Evolutionary conservation across 64 coral and sea anemone species (phyloP), one percentile per base, ranked within the genome.

Genomic region (Acropora yongei): DNA sequence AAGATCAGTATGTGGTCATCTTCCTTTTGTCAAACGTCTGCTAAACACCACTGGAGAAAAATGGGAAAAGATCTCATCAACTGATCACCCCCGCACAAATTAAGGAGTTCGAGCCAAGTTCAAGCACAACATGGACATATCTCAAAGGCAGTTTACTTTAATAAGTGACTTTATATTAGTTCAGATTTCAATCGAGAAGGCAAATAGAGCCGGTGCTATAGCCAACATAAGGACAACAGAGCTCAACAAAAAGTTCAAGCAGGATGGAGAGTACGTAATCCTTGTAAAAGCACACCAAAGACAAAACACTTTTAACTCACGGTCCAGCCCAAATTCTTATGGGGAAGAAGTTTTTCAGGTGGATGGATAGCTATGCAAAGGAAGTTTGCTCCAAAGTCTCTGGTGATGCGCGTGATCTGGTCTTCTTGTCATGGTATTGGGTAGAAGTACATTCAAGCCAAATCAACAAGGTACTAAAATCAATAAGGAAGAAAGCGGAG

Each of bases 171-270:
- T 88, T 75, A 42, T 93, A 45, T 0, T 76, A 40, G 78, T 68
- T 79, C 5, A 93, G 79, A 93, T 93, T 14, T 74, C 78, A 19
- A 88, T 93, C 9, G 77, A 88, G 86, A 93, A 89, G 7, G 86
- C 92, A n/a, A 72, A 74, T 66, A 88, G 84, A 74, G 61, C 84
- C 14, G 84, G 84, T 10, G 84, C 61, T 17, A 60, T 93, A 40
- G 77, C 76, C 12, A 93, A 93, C 50, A 66, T 93, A 47, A 93
- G 5, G 67, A 20, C 49, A 2, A 75, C n/a, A 3, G 85, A 88
- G 17, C 88, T 72, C 66, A 68, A 30, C 8, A 71, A 41, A 50
- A 86, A 67, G 68, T 53, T 71, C 30, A 81, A 88, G 53, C 84
- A 93, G 63, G 48, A 72, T 67, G 85, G 53, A 13, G 68, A 57